Evolutionary conservation across 2,888 invertebrate genomes (phyloP), one percentile per base, ranked within the genome.

Genomic region (Synergus japonicus): DNA sequence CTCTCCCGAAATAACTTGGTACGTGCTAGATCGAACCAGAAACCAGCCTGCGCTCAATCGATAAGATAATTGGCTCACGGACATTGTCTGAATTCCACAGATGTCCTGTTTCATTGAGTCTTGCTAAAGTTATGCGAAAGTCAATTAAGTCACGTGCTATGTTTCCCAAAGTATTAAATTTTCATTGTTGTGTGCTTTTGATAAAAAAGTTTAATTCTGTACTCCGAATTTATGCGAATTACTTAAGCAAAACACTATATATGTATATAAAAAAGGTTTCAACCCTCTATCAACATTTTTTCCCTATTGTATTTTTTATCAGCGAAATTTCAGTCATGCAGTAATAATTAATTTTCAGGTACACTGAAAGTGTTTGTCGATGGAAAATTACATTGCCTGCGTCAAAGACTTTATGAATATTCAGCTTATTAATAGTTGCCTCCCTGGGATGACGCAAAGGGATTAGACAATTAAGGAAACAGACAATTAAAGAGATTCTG

Each of bases 81-180:
- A 76, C 83, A 78, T 83, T 78, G 76, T 69, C 77, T 60, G 76
- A 79, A 84, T 84, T 84, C 84, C 81, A 46, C 54, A 76, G 79
- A 84, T 81, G 69, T 81, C 78, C 64, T 63, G 44, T 76, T 77
- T 78, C 76, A 49, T 66, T 77, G 29, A 73, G 54, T 43, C 65
- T 63, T 29, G 65, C 65, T 41, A 65, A 77, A 77, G 49, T 77
- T 77, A 78, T 69, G 78, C 46, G 65, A 78, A 78, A 73, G 76
- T 78, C 64, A 44, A 78, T 78, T 78, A 67, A 76, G n/a, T 46
- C 64, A 77, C 77, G 46, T 77, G 77, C 77, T 46, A 22, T 5
- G 9, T 29, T 64, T 37, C 13, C 49, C 5, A 1, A 1, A 4
- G 15, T 54, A 15, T 15, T 54, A 5, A 13, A 54, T 54, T 15